These are phyloP conservation scores for Cynaeus angustus DNA, from an alignment of 2,888 invertebrate species.

Conservation along the genomic window DNA sequence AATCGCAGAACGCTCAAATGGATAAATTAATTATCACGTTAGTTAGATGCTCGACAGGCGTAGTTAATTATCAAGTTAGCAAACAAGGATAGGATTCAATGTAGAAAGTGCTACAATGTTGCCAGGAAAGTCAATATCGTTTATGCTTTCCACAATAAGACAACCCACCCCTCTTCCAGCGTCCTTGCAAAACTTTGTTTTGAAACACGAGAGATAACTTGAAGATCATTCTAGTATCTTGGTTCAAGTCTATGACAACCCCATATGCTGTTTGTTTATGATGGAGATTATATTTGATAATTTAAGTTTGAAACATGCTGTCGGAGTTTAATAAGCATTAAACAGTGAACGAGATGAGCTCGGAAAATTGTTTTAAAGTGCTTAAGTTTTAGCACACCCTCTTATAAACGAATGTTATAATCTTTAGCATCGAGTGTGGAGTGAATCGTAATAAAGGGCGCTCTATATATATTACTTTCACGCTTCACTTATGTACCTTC, in stretches of 20 bases:
- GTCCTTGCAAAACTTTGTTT: conserved; percentile 38
- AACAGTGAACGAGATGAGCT: conserved; percentile 55
- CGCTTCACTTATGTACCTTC: conserved; percentile 44
- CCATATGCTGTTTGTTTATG: conserved; percentile 59
- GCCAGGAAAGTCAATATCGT: conserved; percentile 45
- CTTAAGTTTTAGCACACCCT: conserved; percentile 52
- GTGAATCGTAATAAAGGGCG: conserved; percentile 49
- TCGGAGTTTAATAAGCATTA: conserved; percentile 57
- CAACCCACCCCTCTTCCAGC: conserved; percentile 16
- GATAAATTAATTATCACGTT: conserved; percentile 48
- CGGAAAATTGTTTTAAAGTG: conserved; percentile 57
- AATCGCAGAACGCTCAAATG: conserved; percentile 27
- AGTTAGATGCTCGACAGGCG: conserved; percentile 42
- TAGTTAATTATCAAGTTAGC: conserved; percentile 53
- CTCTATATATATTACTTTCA: conserved; percentile 44
- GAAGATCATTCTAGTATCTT: conserved; percentile 53
- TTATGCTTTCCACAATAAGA: conserved; percentile 46
- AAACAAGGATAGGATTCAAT: conserved; percentile 50
- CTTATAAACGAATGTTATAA: conserved; percentile 51
- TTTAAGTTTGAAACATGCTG: conserved; percentile 58
- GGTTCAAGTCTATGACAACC: conserved; percentile 53
- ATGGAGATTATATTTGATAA: conserved; percentile 59
- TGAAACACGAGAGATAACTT: conserved; percentile 51
- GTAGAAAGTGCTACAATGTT: conserved; percentile 48
- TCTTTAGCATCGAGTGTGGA: conserved; percentile 48